Evolutionary conservation across 2,888 invertebrate species (phyloP), one percentile per base, ranked within the genome.

Genomic region (Drosophila kuntzei): DNA sequence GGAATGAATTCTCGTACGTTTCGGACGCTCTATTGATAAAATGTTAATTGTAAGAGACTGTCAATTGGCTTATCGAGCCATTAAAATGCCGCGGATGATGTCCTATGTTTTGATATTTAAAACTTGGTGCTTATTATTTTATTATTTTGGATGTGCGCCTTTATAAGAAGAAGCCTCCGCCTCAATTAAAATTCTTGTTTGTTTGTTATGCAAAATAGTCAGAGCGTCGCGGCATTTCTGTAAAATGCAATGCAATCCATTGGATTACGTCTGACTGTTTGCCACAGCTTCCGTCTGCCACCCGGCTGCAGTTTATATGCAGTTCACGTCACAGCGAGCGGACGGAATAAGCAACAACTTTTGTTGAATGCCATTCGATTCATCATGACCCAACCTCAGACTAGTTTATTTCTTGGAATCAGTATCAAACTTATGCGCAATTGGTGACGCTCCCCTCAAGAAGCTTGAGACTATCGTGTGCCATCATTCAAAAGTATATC

Each of bases 201-300:
- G 59, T 79, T 83, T 83, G 72, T 86, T 63, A 86, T 83, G 88
- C 78, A 65, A 83, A 83, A 67, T 72, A 70, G 41, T 57, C 54
- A 47, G 20, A 29, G 12, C 20, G 22, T 54, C 18, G 25, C 34
- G 44, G 57, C 34, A 34, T 55, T 44, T 55, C 43, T 22, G 20
- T 20, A 54, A 72, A 69, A 70, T 65, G 77, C 65, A 69, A 77
- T 63, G 77, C 67, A 60, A 34, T 47, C 34, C 46, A 18, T 6
- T 47, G n/a, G 14, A 27, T 11, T 50, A n/a, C n/a, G 1, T 9
- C 18, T 36, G 36, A 9, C 41, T 51, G 14, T 29, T 41, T 49
- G 46, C 60, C 29, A 12, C 77, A 76, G 77, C 77, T 71, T 74
- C 73, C 66, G 72, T 47, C 47, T 51, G 55, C 36, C 14, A 37